Percentiles rank a stretch among this genome's conserved stretches.
These are phyloP conservation scores for Ophioderma brevispina DNA, from an alignment of 35 echinoderm and acorn worm genomes.

Conservation along the genomic window DNA sequence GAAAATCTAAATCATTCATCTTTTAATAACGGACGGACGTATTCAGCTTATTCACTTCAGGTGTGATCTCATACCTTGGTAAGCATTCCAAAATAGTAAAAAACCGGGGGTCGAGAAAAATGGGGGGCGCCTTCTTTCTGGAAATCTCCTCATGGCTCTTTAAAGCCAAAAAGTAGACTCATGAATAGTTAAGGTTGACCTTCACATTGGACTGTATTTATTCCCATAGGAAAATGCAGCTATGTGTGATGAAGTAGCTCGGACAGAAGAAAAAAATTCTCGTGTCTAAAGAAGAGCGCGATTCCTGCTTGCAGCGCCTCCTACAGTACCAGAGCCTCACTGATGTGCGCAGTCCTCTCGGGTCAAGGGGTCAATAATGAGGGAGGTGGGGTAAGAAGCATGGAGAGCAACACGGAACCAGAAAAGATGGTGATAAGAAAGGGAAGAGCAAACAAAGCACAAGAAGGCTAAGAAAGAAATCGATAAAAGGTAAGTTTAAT, in stretches of 20 bases:
- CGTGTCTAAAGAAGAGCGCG: conserved; percentile 42
- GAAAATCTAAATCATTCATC: no score
- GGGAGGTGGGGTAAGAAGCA: conserved; percentile 28
- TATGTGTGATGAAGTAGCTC: conserved; percentile 45
- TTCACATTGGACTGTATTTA: no score
- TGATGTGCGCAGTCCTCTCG: background rate
- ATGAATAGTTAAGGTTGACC: no score
- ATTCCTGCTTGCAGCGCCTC: conserved; percentile 55
- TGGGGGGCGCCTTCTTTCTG: no score
- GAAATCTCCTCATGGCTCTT: no score
- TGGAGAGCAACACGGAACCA: conserved; percentile 18
- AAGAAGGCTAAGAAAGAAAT: conserved; percentile 55
- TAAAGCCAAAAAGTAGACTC: no score
- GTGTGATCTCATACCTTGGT: no score
- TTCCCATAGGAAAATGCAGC: conserved; percentile 69
- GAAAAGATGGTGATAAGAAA: conserved; percentile 22
- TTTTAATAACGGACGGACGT: no score
- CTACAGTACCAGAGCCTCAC: conserved; percentile 36
- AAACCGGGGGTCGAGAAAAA: no score
- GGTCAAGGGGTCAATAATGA: background rate
- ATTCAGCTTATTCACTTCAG: no score
- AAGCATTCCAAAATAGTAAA: no score
- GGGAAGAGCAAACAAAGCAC: conserved; percentile 51
- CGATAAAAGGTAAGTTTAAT: background rate
- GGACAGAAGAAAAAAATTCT: conserved; percentile 45